A percentile compares a stretch with the other conserved stretches of the same genome.
These are phyloP conservation scores for Priapulus caudatus DNA, from an alignment of 2,888 invertebrate genomes.

Conservation along the genomic window DNA sequence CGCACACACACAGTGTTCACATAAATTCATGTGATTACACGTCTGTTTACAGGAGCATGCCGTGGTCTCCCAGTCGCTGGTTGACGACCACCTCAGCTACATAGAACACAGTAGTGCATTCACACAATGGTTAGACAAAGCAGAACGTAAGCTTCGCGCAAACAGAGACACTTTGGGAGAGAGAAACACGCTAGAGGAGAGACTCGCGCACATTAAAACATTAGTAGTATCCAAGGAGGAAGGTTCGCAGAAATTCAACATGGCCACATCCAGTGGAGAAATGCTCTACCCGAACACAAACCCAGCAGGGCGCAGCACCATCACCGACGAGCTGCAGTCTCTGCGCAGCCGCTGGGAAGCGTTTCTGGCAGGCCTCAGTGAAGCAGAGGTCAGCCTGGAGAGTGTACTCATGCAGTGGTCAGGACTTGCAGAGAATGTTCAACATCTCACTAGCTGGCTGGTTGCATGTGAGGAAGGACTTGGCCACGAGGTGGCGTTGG, in stretches of 20 bases:
- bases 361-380: slow-evolving; percentile 67
- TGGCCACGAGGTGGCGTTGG: slow-evolving; percentile 63
- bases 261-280: slow-evolving; percentile 65
- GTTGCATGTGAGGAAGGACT: slow-evolving; percentile 59
- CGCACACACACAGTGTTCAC: too few species aligned
- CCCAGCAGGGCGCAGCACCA: slow-evolving; percentile 72
- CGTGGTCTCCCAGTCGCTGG: slow-evolving; percentile 67
- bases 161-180: neutral
- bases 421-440: slow-evolving; percentile 73
- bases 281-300: slow-evolving; percentile 84
- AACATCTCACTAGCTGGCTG: slow-evolving; percentile 65
- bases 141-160: slow-evolving; percentile 54
- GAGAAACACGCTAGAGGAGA: neutral
- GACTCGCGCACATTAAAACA: too few species aligned
- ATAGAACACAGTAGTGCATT: slow-evolving; percentile 61
- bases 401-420: slow-evolving; percentile 79
- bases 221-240: too few species aligned
- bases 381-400: slow-evolving; percentile 58
- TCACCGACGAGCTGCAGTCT: slow-evolving; percentile 67
- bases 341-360: slow-evolving; percentile 78
- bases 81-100: slow-evolving; percentile 68
- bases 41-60: too few species aligned
- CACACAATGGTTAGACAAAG: slow-evolving; percentile 62
- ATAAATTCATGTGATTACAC: too few species aligned
- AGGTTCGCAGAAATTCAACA: slow-evolving; percentile 62